These are phyloP conservation scores for Cyanistes caeruleus DNA, from an alignment of 2,113 vertebrate genomes.

Conservation along the genomic window DNA sequence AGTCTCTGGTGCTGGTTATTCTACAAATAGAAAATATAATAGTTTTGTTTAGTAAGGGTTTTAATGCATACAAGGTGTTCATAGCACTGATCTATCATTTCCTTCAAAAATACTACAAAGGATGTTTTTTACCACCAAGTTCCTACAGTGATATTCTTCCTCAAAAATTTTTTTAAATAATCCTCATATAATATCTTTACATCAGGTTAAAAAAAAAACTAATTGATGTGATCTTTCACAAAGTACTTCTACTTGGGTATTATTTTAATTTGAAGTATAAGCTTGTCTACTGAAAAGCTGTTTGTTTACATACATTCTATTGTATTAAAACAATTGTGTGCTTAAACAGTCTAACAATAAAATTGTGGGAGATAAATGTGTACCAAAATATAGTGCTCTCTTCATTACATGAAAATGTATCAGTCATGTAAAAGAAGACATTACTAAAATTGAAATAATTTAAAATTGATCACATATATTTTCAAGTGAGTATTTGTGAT, in stretches of 20 bases:
- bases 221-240: neutral
- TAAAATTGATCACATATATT: neutral
- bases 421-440: neutral
- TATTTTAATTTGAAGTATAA: neutral
- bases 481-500: neutral
- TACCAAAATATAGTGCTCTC: neutral
- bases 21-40: neutral
- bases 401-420: neutral
- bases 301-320: neutral
- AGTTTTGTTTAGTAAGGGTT: neutral
- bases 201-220: neutral
- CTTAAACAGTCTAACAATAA: neutral
- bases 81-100: neutral
- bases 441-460: neutral
- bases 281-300: neutral
- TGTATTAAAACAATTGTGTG: neutral
- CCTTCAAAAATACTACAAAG: neutral
- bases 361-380: neutral
- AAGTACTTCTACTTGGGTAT: neutral
- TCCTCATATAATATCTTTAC: neutral
- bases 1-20: neutral
- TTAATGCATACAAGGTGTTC: neutral
- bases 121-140: neutral
- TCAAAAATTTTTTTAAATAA: neutral
- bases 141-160: neutral